A percentile compares a stretch with the other conserved stretches of the same genome.
These are phyloP conservation scores for Unio delphinus DNA, from an alignment of 2,888 invertebrate species.

Conservation along the genomic window DNA sequence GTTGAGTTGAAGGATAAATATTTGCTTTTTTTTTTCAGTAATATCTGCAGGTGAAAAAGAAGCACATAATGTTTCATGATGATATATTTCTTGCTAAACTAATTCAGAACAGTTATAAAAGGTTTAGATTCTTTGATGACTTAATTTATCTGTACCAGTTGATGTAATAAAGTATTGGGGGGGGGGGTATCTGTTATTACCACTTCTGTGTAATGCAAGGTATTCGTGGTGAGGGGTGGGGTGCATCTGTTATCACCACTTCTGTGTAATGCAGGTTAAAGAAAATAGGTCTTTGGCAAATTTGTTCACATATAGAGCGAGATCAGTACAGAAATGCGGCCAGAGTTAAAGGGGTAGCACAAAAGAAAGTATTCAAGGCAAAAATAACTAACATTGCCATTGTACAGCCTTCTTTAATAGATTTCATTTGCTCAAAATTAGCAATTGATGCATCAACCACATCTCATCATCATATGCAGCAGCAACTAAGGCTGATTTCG, in stretches of 20 bases:
- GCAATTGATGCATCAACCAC: conserved; percentile 16
- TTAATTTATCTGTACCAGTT: no score
- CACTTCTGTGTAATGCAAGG: no score
- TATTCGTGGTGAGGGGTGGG: background rate
- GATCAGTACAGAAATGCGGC: conserved; percentile 10
- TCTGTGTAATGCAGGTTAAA: conserved; percentile 8
- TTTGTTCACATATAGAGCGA: conserved; percentile 13
- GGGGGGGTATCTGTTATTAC: no score
- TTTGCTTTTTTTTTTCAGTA: no score
- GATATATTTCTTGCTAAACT: no score
- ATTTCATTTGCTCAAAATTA: conserved; percentile 27
- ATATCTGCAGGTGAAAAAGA: no score
- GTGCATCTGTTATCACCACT: conserved; percentile 13
- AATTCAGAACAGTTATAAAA: no score
- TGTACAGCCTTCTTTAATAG: conserved; percentile 13
- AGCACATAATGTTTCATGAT: no score
- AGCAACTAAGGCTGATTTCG: conserved; percentile 20
- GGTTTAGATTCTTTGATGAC: no score
- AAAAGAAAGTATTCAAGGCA: conserved; percentile 12
- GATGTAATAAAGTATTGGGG: no score
- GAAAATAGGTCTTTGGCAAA: conserved; percentile 10
- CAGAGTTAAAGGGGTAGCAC: conserved; percentile 19
- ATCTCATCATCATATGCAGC: conserved; percentile 20
- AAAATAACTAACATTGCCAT: conserved; percentile 13
- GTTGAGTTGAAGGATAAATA: no score